Evolutionary conservation across 2,888 invertebrate species (phyloP).

Genomic region (Panorpa germanica): DNA sequence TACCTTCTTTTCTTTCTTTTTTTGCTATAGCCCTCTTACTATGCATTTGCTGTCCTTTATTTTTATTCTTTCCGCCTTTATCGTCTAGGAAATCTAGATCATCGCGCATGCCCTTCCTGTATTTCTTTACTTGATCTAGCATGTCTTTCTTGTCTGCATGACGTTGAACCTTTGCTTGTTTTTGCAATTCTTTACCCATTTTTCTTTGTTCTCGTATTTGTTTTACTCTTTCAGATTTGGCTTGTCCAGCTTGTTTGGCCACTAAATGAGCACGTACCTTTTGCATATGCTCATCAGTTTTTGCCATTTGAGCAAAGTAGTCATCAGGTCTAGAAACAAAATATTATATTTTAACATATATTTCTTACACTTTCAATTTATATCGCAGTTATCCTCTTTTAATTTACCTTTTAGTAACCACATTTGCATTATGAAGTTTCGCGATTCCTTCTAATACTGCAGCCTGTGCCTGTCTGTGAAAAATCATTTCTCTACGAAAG

Average conservation of each 20-base stretch:
- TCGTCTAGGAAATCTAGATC: constrained; percentile 68
- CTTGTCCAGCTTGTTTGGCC: constrained; percentile 68
- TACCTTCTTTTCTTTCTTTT: constrained; percentile 55
- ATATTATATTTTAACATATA: background rate
- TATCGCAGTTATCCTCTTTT: no score
- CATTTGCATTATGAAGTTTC: constrained; percentile 49
- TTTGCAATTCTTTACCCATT: constrained; percentile 77
- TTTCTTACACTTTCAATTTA: constrained; percentile 1
- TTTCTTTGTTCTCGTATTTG: constrained; percentile 82
- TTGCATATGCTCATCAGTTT: constrained; percentile 94
- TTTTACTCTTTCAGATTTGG: constrained; percentile 75
- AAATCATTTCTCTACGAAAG: constrained; percentile 76
- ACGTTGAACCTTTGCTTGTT: constrained; percentile 66
- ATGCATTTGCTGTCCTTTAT: constrained; percentile 17
- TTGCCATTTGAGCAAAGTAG: constrained; percentile 99
- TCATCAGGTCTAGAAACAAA: constrained; percentile 56
- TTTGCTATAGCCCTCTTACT: constrained; percentile 27
- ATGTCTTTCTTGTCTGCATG: constrained; percentile 83
- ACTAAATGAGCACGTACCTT: constrained; percentile 70
- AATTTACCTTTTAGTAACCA: constrained; percentile 49
- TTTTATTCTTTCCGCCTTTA: constrained; percentile 26
- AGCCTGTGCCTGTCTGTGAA: constrained; percentile 74
- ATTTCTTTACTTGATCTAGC: constrained; percentile 84
- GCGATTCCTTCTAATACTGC: constrained; percentile 68
- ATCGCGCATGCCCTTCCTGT: constrained; percentile 63